Evolutionary conservation across 2,888 invertebrate genomes (phyloP), one percentile per base, ranked within the genome.

Genomic region (Chymomyza procnemis): DNA sequence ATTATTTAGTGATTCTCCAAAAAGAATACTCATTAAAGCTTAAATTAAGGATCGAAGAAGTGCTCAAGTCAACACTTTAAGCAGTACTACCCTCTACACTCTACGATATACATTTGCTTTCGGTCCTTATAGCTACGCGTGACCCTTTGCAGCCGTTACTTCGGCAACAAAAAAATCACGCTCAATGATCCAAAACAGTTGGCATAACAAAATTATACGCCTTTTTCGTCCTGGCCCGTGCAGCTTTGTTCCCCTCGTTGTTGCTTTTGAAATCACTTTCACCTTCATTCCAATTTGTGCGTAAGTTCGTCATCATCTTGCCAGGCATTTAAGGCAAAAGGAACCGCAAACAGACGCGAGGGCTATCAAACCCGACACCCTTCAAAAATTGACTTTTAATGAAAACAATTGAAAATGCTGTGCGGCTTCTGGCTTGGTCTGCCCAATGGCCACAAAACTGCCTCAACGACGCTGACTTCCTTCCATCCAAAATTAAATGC

Each of bases 401-500:
- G 88, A 87, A 88, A 88, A 82, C 86, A 87, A 87, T 88, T 88
- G 80, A 83, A 75, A 87, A 81, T 76, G 76, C 73, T 66, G 58
- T 70, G 57, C 30, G 67, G 57, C 69, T 30, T 50, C 22, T 34
- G 46, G 47, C 62, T 16, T 12, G 50, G 54, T 41, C 34, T 58
- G 19, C 34, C 16, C 22, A 54, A 64, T 48, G 52, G 34, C 54
- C 56, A 50, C 34, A 41, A 41, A 41, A 67, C 62, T 71, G 71
- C 66, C 34, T 22, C 46, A 18, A 14, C 12, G 18, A 21, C 54
- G 6, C 54, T 21, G 54, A 21, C 54, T 54, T 14, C 19, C 54
- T 54, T 8, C 19, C 12, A 55, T 62, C 69, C 66, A 63, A 73
- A 26, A 59, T 70, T 73, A 62, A 81, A 80, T 79, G 78, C 68